Conservation (phyloP, 1,140 invertebrate genomes). For the Phthorimaea operculella region DNA sequence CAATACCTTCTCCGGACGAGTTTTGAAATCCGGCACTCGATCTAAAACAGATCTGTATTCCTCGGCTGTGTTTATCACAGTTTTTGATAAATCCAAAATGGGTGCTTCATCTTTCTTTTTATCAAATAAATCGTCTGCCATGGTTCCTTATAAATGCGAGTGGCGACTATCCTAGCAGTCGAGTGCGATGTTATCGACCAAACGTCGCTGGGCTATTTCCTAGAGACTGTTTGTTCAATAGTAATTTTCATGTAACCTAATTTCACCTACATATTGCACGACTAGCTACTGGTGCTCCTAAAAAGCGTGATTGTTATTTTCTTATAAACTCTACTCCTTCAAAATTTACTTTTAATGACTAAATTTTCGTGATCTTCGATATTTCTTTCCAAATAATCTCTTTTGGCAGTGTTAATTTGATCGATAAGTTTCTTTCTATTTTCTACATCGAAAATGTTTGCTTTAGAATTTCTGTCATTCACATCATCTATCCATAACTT, state of each 20-base stretch:
- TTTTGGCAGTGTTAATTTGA: constrained; percentile 44
- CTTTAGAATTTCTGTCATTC: constrained; percentile 40
- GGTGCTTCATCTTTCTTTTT: constrained; percentile 86
- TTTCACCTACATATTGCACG: constrained; percentile 33
- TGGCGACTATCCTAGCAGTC: neutral
- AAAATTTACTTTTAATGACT: constrained; percentile 28
- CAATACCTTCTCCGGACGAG: constrained; percentile 84
- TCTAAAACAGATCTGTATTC: constrained; percentile 85
- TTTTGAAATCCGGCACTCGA: constrained; percentile 90
- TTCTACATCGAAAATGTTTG: constrained; percentile 40
- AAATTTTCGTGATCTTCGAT: constrained; percentile 32
- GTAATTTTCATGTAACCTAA: constrained; percentile 33
- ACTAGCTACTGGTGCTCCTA: constrained; percentile 17
- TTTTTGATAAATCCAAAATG: constrained; percentile 85
- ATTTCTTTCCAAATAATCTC: constrained; percentile 39
- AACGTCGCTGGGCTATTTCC: constrained; percentile 27
- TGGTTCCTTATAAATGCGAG: constrained; percentile 5
- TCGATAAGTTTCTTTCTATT: constrained; percentile 51
- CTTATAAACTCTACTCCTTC: constrained; percentile 8
- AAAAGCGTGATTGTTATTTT: neutral
- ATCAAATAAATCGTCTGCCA: constrained; percentile 81
- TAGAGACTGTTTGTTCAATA: constrained; percentile 48
- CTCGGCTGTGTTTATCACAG: constrained; percentile 79
- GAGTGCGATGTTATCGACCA: constrained; percentile 26
- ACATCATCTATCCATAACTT: constrained; percentile 58